Evolutionary conservation across 2,113 vertebrate genomes (phyloP).

Genomic region (Solenodon paradoxus): DNA sequence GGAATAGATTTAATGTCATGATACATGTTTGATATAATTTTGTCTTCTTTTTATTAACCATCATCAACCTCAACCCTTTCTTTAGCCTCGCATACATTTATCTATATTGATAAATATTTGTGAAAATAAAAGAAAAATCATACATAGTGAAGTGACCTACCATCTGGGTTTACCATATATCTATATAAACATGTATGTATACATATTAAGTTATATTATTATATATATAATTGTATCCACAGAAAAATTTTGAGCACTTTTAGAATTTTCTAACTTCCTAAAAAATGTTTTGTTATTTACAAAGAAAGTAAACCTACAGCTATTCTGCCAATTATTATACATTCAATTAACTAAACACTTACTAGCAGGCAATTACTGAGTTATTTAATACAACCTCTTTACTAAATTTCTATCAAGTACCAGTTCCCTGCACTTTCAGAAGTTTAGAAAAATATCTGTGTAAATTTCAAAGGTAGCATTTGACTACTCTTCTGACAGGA

Average conservation of each 20-base stretch:
- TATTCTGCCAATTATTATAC: background rate
- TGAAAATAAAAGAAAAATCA: background rate
- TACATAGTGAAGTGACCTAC: background rate
- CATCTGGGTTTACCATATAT: no score
- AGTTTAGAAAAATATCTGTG: background rate
- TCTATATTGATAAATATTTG: background rate
- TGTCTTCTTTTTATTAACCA: background rate
- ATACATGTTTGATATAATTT: background rate
- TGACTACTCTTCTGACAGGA: background rate
- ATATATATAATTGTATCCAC: background rate
- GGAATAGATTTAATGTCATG: background rate
- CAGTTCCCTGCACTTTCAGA: background rate
- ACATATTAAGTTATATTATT: no score
- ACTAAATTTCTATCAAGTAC: background rate
- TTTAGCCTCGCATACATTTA: background rate
- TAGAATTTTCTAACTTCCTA: background rate
- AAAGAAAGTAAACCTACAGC: background rate
- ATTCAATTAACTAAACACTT: background rate
- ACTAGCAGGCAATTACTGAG: background rate
- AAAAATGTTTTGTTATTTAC: background rate
- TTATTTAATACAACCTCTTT: background rate
- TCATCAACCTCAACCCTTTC: background rate
- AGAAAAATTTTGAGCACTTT: background rate
- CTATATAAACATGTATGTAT: no score
- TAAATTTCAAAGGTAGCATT: background rate